Base-by-base conservation (phyloP, 2,888 invertebrate species). In the Coecobrya sp. region DNA sequence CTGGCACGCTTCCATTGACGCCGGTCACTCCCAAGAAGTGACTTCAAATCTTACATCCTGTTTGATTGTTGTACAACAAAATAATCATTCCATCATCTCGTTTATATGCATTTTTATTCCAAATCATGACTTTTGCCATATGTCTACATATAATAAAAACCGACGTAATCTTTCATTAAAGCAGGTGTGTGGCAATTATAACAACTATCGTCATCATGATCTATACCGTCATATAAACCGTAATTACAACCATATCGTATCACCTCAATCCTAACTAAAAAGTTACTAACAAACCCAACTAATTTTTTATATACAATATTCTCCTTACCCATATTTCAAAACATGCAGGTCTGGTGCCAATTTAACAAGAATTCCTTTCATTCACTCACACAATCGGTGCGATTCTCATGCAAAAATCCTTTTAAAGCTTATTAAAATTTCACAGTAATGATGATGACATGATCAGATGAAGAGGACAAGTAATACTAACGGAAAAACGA, bases 1-100 rank as follows among this genome's bases (percentile, higher is more conserved):
- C 65, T 88, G 87, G 68, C 88, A 81, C 88, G 65, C 79, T 88
- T 65, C 81, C 88, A 87, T 87, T 88, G 81, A 88, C 68, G n/a
- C n/a, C n/a, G 27, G 73, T 86, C 73, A 55, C 42, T 73, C 86
- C 86, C 73, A 36, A 81, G 45, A 49, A 49, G 10, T 86, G 86
- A 76, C 45, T 86, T 36, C 7, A 87, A 87, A 87, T 76, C 62
- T 42, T 19, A 73, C 62, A 76, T 76, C 76, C 76, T 87, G 76
- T 45, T 62, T 87, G n/a, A 55, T 73, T 55, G 30, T 30, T 55
- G 4, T 55, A 16, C 13, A 22, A 49, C 25, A 8, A 10, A 65
- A 85, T 19, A 55, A 49, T 49, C 49, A 49, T 13, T 13, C 10
- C 49, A 55, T 16, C 13, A 55, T n/a, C 55, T 25, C 4, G 2